Percentiles rank a stretch among this genome's conserved stretches.
phyloP scores from a whole-genome alignment of 2,888 invertebrate species.

The Limenitis camilla region DNA sequence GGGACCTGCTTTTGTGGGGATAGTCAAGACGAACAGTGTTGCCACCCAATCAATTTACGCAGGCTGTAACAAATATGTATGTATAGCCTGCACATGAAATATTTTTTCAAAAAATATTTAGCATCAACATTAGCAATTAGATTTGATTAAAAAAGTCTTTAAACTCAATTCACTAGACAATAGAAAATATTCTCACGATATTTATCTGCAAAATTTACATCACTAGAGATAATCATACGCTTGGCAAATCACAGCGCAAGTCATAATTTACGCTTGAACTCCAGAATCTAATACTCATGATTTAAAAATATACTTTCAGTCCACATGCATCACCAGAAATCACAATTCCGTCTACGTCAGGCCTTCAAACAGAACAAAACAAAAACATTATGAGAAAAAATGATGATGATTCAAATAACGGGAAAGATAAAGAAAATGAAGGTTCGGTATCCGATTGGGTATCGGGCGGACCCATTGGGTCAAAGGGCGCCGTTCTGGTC shows the following conservation, averaged over 20 bases:
- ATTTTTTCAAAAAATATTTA: too few species aligned
- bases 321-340: constrained; percentile 69
- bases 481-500: constrained; percentile 77
- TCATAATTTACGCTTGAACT: neutral
- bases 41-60: too few species aligned
- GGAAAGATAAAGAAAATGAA: constrained; percentile 46
- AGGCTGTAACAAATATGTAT: too few species aligned
- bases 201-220: neutral
- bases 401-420: constrained; percentile 47
- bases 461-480: constrained; percentile 75
- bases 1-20: too few species aligned
- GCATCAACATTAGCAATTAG: too few species aligned
- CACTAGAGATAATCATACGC: constrained; percentile 7
- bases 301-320: constrained; percentile 40
- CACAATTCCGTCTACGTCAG: constrained; percentile 64
- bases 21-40: too few species aligned
- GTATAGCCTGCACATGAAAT: too few species aligned
- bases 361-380: constrained; percentile 47
- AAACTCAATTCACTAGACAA: neutral
- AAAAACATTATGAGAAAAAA: constrained; percentile 61
- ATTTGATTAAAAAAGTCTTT: neutral
- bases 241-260: constrained; percentile 7
- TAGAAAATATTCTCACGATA: neutral
- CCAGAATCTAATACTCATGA: neutral
- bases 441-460: constrained; percentile 69